These are phyloP conservation scores for Bombus breviceps DNA, from an alignment of 1,140 invertebrate species.

Conservation along the genomic window DNA sequence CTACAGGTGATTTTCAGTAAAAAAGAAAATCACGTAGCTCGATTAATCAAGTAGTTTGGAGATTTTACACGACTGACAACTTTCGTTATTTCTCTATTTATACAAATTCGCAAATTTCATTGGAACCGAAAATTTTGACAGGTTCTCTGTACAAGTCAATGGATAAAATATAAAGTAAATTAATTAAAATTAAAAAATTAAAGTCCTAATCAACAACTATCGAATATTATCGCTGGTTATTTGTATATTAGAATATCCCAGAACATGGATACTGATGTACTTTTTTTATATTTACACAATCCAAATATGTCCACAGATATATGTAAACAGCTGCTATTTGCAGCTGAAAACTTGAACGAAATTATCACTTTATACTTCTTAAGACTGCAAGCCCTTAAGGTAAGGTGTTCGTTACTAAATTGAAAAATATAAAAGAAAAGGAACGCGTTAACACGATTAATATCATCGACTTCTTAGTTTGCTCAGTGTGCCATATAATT, in stretches of 20 bases:
- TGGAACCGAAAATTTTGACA: background rate
- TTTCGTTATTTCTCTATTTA: background rate
- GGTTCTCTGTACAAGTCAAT: no score
- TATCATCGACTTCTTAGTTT: conserved; percentile 26
- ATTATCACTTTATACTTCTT: background rate
- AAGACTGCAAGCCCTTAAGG: background rate
- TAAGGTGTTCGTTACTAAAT: background rate
- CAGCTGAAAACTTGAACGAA: no score
- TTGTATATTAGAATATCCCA: background rate
- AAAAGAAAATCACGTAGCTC: background rate
- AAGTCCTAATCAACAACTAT: background rate
- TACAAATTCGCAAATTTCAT: background rate
- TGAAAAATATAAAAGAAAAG: conserved; percentile 1
- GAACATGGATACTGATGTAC: background rate
- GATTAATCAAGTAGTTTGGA: background rate
- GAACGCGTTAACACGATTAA: conserved; percentile 28
- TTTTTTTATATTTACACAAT: background rate
- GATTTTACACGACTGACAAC: background rate
- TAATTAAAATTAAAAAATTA: no score
- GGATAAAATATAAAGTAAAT: no score
- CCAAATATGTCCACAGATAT: background rate
- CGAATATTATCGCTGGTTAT: background rate
- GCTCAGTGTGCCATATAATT: background rate
- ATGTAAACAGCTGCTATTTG: background rate
- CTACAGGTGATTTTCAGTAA: background rate